phyloP scores from a whole-genome alignment of 2,888 invertebrate genomes.

The Drosophila bunnanda region DNA sequence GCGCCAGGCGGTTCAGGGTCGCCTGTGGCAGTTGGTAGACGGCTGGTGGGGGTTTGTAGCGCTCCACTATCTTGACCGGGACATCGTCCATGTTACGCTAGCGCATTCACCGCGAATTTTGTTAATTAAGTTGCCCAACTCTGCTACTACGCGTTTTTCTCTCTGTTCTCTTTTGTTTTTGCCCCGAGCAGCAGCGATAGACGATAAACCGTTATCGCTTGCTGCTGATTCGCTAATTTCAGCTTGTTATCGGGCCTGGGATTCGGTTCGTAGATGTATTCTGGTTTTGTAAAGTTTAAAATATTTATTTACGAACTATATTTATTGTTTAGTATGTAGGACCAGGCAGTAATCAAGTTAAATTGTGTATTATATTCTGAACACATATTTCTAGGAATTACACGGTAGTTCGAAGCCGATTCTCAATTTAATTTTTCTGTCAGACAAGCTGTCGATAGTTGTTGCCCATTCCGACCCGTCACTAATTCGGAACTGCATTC shows the following conservation, averaged over 20 bases:
- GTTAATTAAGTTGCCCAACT: conserved; percentile 47
- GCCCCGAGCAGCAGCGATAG: conserved; percentile 28
- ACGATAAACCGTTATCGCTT: conserved; percentile 35
- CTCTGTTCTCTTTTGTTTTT: conserved; percentile 69
- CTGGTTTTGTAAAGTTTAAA: neutral
- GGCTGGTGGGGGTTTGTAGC: conserved; percentile 92
- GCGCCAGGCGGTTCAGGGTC: conserved; percentile 86
- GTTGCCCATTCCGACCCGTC: neutral
- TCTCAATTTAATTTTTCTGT: neutral
- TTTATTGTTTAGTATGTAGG: neutral
- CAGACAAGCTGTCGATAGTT: neutral
- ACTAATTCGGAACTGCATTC: neutral
- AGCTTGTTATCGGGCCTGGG: too few relatives aligned
- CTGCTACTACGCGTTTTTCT: conserved; percentile 52
- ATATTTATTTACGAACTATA: neutral
- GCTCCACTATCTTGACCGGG: conserved; percentile 94
- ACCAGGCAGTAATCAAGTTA: neutral
- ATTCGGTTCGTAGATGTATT: neutral
- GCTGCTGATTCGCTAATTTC: conserved; percentile 24
- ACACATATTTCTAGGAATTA: neutral
- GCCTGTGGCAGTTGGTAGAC: conserved; percentile 87
- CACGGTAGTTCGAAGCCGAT: neutral
- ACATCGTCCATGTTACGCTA: conserved; percentile 89
- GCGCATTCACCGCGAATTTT: conserved; percentile 65
- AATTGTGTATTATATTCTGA: neutral